phyloP scores from a whole-genome alignment of 2,113 vertebrate genomes.

The Benthochromis sp. region DNA sequence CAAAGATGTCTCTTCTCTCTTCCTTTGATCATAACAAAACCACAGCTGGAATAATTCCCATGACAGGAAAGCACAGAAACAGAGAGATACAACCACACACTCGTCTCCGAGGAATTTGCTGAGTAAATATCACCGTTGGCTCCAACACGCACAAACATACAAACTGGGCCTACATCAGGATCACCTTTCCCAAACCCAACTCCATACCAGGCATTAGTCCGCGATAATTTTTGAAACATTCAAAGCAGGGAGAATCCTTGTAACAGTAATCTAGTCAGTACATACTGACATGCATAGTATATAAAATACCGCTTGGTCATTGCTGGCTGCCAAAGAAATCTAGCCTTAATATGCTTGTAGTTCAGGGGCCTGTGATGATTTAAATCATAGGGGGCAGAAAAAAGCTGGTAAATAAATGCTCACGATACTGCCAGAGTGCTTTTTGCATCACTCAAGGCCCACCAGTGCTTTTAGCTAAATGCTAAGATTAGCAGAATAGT shows the following conservation, averaged over 20 bases:
- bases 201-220: neutral
- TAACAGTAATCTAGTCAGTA: neutral
- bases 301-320: neutral
- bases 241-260: neutral
- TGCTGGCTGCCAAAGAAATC: neutral
- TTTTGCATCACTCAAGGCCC: neutral
- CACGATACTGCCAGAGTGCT: neutral
- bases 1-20: neutral
- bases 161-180: neutral
- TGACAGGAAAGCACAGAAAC: neutral
- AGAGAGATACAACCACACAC: neutral
- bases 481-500: neutral
- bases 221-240: neutral
- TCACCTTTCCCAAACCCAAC: slow-evolving; percentile 4
- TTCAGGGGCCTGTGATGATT: neutral
- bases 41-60: slow-evolving; percentile 43
- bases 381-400: neutral
- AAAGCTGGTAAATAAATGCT: neutral
- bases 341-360: neutral
- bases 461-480: neutral
- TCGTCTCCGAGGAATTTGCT: slow-evolving; percentile 24
- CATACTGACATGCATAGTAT: neutral
- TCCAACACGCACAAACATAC: neutral
- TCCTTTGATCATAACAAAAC: slow-evolving; percentile 40
- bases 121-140: slow-evolving; percentile 19